These are phyloP conservation scores for Allobates femoralis DNA, from an alignment of 2,797 vertebrate species.

Conservation along the genomic window DNA sequence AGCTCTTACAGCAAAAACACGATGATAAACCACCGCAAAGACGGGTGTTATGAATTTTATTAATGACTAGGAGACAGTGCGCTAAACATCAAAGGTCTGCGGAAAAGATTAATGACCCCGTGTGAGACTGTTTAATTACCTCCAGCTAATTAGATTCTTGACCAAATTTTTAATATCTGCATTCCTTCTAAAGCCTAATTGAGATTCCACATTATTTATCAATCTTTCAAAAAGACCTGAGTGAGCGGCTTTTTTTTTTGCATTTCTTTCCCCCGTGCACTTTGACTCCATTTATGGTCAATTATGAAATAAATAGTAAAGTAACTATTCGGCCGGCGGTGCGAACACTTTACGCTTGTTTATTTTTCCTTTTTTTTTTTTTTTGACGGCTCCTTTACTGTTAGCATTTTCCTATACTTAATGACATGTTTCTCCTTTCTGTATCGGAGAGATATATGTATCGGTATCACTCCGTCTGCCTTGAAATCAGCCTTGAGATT, in stretches of 20 bases:
- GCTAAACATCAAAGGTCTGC: conserved; percentile 99
- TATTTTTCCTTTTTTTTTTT: conserved; percentile 89
- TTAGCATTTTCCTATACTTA: conserved; percentile 81
- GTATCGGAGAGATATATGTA: conserved; percentile 72
- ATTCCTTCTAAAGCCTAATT: conserved; percentile 95
- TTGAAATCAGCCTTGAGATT: conserved; percentile 71
- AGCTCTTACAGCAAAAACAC: conserved; percentile 81
- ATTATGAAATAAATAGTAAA: conserved; percentile 87
- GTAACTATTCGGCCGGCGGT: conserved; percentile 76
- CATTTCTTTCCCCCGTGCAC: conserved; percentile 77
- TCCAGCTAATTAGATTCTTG: conserved; percentile 99
- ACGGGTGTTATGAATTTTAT: conserved; percentile 99
- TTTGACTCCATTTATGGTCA: conserved; percentile 85
- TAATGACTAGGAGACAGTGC: conserved; percentile 99
- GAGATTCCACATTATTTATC: conserved; percentile 99
- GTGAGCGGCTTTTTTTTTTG: conserved; percentile 77
- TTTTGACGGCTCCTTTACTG: conserved; percentile 74
- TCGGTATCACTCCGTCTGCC: conserved; percentile 81
- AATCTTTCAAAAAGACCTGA: conserved; percentile 91
- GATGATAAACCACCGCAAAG: conserved; percentile 98
- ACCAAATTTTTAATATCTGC: conserved; percentile 99
- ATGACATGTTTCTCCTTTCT: conserved; percentile 82
- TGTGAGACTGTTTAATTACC: conserved; percentile 99
- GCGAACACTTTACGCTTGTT: conserved; percentile 79
- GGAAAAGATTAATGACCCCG: conserved; percentile 99